Base-by-base conservation (phyloP, 1,140 invertebrate genomes). In the Danaus plexippus region DNA sequence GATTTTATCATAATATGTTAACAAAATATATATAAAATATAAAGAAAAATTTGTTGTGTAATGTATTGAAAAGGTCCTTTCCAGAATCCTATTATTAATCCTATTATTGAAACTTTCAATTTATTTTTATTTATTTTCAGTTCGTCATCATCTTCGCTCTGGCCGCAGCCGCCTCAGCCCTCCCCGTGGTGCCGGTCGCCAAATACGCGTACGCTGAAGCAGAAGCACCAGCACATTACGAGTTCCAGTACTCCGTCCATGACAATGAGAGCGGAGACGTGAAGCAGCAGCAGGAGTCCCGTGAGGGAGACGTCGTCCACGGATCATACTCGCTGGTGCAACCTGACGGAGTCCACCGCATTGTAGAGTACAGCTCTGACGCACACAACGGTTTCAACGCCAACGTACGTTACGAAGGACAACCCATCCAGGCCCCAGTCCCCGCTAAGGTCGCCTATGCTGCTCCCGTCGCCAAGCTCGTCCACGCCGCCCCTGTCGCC, bases 181-280 rank as follows among this genome's bases (percentile, higher is more conserved):
- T 69, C 8, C 48, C 79, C 43, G 74, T 32, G 22, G 22, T 72
- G 9, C 73, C 75, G 8, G 61, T 71, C 11, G 67, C 66, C 32
- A 69, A 71, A 41, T 52, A 75, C 6, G 76, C 65, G 0, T 80
- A 85, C 64, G 75, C 73, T 9, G 88, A 88, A 61, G 73, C 79
- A 11, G 87, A 89, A 63, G 86, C 88, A 43, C 89, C 90, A 10
- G 90, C 91, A 6, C 89, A 91, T 64, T 92, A 92, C 85, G 89
- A 90, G 54, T 92, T 91, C 71, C 84, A 88, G n/a, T 92, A 92
- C 71, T 89, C 90, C 52, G 90, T 92, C 2, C 90, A 91, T 63
- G 91, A 92, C 67, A 87, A 73, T n/a, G 75, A 86, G 63, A 87
- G 68, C 57, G 87, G 89, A 11, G 88, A 89, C 65, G 65, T 84